Percentiles rank a stretch among this genome's conserved stretches.
Conservation (phyloP, 2,113 vertebrate species). For the Helogale parvula region DNA sequence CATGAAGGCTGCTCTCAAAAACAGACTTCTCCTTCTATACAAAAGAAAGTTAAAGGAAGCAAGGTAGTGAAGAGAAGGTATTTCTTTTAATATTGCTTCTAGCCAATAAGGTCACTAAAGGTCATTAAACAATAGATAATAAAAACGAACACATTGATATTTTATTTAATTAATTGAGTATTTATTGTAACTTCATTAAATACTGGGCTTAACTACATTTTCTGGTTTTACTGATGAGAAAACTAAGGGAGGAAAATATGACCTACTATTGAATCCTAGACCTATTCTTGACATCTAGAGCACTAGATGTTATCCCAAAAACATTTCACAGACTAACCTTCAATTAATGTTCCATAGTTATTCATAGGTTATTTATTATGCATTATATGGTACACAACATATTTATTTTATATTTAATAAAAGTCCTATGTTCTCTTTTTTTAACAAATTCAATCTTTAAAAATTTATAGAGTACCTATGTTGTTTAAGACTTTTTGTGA, state of each 20-base stretch:
- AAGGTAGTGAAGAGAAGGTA: neutral
- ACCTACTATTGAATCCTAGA: neutral
- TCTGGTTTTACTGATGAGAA: neutral
- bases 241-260: neutral
- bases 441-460: neutral
- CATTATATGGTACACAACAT: neutral
- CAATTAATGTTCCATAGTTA: neutral
- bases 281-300: neutral
- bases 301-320: neutral
- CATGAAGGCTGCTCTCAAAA: neutral
- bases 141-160: neutral
- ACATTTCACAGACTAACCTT: neutral
- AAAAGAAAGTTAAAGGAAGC: neutral
- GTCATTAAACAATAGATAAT: neutral
- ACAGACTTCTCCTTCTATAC: neutral
- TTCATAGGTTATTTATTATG: neutral
- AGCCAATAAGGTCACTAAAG: neutral
- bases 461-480: neutral
- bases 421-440: neutral
- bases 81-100: neutral
- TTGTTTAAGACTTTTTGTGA: neutral
- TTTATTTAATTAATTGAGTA: neutral
- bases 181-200: neutral
- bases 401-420: conserved; percentile 43
- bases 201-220: neutral